A percentile compares a stretch with the other conserved stretches of the same genome.
phyloP scores from a whole-genome alignment of 1,140 invertebrate species.

The Tribolium madens region DNA sequence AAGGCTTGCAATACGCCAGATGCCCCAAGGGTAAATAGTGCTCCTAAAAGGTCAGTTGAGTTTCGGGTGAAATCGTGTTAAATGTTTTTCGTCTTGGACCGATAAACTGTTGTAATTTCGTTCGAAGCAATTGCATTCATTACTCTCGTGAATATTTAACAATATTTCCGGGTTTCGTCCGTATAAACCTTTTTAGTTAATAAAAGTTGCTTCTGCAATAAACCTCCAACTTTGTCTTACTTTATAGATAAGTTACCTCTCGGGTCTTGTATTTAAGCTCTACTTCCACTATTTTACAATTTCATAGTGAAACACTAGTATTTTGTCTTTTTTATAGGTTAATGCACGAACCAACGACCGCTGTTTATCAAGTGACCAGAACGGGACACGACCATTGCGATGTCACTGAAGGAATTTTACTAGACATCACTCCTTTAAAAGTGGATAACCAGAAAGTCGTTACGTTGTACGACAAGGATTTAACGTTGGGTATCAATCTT shows the following conservation, averaged over 20 bases:
- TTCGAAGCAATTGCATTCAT: slow-evolving; percentile 19
- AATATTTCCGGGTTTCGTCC: slow-evolving; percentile 27
- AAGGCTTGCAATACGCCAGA: slow-evolving; percentile 14
- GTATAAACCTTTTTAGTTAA: slow-evolving; percentile 35
- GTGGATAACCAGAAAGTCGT: slow-evolving; percentile 74
- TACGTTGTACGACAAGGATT: slow-evolving; percentile 77
- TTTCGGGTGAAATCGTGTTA: slow-evolving; percentile 18
- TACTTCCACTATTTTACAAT: slow-evolving; percentile 33
- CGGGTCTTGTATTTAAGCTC: slow-evolving; percentile 30
- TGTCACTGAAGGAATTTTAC: slow-evolving; percentile 73
- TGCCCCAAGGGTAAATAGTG: slow-evolving; percentile 24
- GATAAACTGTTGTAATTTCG: slow-evolving; percentile 12
- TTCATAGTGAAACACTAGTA: slow-evolving; percentile 19
- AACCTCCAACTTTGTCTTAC: slow-evolving; percentile 33
- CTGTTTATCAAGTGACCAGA: slow-evolving; percentile 75
- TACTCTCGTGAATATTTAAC: slow-evolving; percentile 32
- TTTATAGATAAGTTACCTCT: slow-evolving; percentile 18
- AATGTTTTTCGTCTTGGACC: slow-evolving; percentile 19
- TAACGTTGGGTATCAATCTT: slow-evolving; percentile 76
- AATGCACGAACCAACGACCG: slow-evolving; percentile 66
- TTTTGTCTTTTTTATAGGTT: slow-evolving; percentile 60
- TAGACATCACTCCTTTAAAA: slow-evolving; percentile 75
- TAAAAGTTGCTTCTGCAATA: slow-evolving; percentile 35
- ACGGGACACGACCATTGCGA: slow-evolving; percentile 77
- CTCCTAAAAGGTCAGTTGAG: slow-evolving; percentile 23